Percentiles rank a stretch among this genome's conserved stretches.
Conservation (phyloP, 2,888 invertebrate genomes). For the Pelosia muscerda region DNA sequence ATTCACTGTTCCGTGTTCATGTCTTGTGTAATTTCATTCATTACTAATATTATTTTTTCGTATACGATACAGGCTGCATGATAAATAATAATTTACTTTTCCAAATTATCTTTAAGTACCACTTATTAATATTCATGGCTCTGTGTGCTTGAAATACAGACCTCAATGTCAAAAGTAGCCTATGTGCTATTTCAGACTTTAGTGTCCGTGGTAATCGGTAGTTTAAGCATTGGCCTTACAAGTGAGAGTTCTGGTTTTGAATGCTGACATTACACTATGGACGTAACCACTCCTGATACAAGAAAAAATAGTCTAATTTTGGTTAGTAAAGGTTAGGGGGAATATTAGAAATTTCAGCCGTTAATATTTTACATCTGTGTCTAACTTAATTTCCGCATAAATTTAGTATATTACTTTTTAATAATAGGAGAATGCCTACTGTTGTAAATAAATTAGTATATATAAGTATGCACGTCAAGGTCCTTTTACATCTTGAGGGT, state of each 20-base stretch:
- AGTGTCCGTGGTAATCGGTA: no score
- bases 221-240: no score
- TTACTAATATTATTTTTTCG: constrained; percentile 7
- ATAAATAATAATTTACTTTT: neutral
- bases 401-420: constrained; percentile 8
- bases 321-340: no score
- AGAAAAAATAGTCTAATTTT: no score
- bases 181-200: neutral
- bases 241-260: no score
- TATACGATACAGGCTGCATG: neutral
- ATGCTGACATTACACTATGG: no score
- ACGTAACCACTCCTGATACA: no score
- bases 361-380: no score
- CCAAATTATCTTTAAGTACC: neutral
- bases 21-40: constrained; percentile 28
- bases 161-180: neutral
- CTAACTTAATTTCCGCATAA: no score
- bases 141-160: neutral
- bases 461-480: constrained; percentile 30
- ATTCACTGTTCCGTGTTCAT: constrained; percentile 19
- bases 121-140: neutral
- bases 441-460: constrained; percentile 22
- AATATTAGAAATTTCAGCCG: no score
- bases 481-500: constrained; percentile 30
- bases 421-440: constrained; percentile 10